These are phyloP conservation scores for Cephus runcator DNA, from an alignment of 2,888 invertebrate genomes.

Conservation along the genomic window DNA sequence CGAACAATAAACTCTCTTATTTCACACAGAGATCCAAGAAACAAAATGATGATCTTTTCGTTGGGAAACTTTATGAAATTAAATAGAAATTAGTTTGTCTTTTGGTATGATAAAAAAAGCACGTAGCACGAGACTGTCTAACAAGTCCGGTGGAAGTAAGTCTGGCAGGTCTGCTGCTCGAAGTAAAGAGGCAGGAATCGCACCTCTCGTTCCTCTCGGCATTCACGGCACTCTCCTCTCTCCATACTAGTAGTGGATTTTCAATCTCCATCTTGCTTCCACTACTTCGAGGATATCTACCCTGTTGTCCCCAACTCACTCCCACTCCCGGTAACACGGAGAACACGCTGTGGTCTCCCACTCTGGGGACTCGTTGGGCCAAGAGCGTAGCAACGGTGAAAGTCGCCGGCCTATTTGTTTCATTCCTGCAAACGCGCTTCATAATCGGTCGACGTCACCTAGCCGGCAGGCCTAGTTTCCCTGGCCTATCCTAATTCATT, in stretches of 20 bases:
- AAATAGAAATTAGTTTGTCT: neutral
- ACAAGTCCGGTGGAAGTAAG: neutral
- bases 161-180: neutral
- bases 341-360: conserved; percentile 8
- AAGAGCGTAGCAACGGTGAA: conserved; percentile 47
- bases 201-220: neutral
- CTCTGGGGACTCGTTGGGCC: conserved; percentile 17
- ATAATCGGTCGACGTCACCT: conserved; percentile 37
- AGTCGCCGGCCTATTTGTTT: conserved; percentile 64
- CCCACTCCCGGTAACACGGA: neutral
- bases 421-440: conserved; percentile 46
- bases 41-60: neutral
- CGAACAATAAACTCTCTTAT: neutral
- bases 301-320: neutral
- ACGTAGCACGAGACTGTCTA: neutral
- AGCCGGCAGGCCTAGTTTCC: conserved; percentile 46
- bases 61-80: no score
- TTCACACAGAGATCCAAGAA: neutral
- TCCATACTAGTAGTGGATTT: neutral
- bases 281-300: neutral
- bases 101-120: neutral
- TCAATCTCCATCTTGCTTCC: neutral
- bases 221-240: neutral
- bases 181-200: neutral
- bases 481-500: neutral